Evolutionary conservation across 2,888 invertebrate genomes (phyloP).

Genomic region (Andrena praecox): DNA sequence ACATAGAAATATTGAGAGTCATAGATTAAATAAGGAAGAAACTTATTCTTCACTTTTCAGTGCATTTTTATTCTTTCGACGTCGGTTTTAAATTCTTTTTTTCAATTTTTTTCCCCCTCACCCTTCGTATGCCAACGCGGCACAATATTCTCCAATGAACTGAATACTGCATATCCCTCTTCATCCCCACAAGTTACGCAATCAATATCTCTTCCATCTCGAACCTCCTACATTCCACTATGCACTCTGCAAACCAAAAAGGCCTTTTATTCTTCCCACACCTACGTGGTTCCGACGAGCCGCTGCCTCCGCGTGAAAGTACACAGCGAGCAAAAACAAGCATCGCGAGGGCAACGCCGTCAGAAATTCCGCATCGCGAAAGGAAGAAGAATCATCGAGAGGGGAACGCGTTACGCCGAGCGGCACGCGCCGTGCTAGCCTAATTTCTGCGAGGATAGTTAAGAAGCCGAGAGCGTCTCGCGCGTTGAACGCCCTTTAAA

Average conservation of each 20-base stretch:
- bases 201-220: no score
- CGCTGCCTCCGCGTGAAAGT: not conserved
- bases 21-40: no score
- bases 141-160: no score
- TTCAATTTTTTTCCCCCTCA: no score
- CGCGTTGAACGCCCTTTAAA: constrained; percentile 31
- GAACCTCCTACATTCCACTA: no score
- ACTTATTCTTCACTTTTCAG: no score
- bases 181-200: no score
- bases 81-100: no score
- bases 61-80: no score
- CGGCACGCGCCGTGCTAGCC: not conserved
- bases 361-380: not conserved
- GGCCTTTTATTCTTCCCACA: not conserved
- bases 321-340: not conserved
- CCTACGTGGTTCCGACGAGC: not conserved
- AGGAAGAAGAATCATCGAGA: not conserved
- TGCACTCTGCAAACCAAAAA: not conserved
- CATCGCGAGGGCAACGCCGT: not conserved
- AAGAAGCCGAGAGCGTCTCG: not conserved
- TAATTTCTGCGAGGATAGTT: constrained; percentile 26
- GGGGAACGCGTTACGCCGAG: not conserved
- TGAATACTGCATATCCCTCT: no score
- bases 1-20: no score
- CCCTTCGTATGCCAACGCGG: no score